Evolutionary conservation across 2,888 invertebrate genomes (phyloP), one percentile per base, ranked within the genome.

Genomic region (Dasysyrphus albostriatus): DNA sequence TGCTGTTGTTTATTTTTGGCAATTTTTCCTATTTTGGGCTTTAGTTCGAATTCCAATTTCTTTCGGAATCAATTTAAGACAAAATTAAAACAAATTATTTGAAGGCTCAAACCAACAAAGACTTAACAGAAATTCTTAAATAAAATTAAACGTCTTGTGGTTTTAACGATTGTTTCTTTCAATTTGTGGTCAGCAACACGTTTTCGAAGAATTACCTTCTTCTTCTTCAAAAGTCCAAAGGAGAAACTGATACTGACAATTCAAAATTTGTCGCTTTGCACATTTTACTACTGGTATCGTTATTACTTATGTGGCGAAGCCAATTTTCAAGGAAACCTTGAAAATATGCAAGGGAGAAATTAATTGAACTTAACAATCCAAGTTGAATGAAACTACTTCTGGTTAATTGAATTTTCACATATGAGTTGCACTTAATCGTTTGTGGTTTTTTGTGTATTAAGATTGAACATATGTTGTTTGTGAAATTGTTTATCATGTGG

Each of bases 101-200:
- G 1, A 9, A 47, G 16, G 0, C 10, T 9, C 47, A 24, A 51
- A 54, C 51, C 29, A 29, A 54, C 56, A 56, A 56, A 56, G n/a
- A 34, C 58, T 58, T 16, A 37, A 58, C 34, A 58, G 3, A 10
- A 37, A 16, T 37, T 47, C n/a, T 24, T 49, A 72, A 74, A 78
- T 54, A 47, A 51, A 63, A 63, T 42, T 69, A 78, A 83, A 78
- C 61, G 74, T 54, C 61, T 56, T 83, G 83, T 63, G 83, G 83
- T 83, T 44, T 69, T 32, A 12, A 58, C 16, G 56, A 39, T 67
- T 76, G 56, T 39, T 69, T 76, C 47, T 54, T 44, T 47, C 58
- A 56, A 54, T 72, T 70, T 79, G 83, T 42, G 83, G 83, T 79
- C 63, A 16, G 14, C 5, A 83, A 83, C 78, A 83, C 69, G 39